phyloP scores from a whole-genome alignment of 2,888 invertebrate genomes.

The Allacma fusca region DNA sequence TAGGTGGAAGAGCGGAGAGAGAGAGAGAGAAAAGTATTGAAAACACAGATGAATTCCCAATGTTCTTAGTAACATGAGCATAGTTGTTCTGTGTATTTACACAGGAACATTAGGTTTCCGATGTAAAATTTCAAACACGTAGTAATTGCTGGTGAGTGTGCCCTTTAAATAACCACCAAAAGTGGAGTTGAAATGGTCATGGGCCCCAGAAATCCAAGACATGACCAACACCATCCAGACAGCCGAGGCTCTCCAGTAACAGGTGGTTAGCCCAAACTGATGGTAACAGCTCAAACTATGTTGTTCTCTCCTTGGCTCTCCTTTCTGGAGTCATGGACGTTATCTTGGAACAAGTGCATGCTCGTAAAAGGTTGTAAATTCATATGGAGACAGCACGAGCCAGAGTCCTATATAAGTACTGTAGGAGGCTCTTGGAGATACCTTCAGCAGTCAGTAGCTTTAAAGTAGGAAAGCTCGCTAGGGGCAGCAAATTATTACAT shows the following conservation, averaged over 20 bases:
- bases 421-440: too few species aligned
- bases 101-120: slow-evolving; percentile 30
- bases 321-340: slow-evolving; percentile 17
- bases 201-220: slow-evolving; percentile 22
- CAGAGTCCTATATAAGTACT: neutral
- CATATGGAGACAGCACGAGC: slow-evolving; percentile 33
- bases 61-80: slow-evolving; percentile 28
- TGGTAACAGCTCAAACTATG: neutral
- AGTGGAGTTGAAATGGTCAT: slow-evolving; percentile 25
- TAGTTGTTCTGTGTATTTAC: slow-evolving; percentile 24
- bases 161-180: slow-evolving; percentile 32
- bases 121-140: slow-evolving; percentile 27
- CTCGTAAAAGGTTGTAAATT: slow-evolving; percentile 36
- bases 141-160: slow-evolving; percentile 29
- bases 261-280: slow-evolving; percentile 46
- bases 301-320: slow-evolving; percentile 3
- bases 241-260: slow-evolving; percentile 23
- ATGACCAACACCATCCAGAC: slow-evolving; percentile 25
- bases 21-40: neutral
- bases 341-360: slow-evolving; percentile 37
- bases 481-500: slow-evolving; percentile 39
- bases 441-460: too few species aligned
- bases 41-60: neutral
- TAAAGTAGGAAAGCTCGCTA: neutral
- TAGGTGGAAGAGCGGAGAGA: neutral